These are phyloP conservation scores for Felis catus DNA, from an alignment of 2,113 vertebrate genomes.

Conservation along the genomic window F.catus_Fca126_mat1.0 CM031424.1:80776001-80776500, in stretches of 20 bases:
- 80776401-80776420: neutral
- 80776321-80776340: neutral
- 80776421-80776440: neutral
- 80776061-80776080: neutral
- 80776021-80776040: slow-evolving; percentile 97
- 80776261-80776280: neutral
- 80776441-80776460: neutral
- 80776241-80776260: neutral
- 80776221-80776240: neutral
- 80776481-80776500: fast-evolving
- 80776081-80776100: neutral
- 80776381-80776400: neutral
- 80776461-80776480: neutral
- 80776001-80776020: slow-evolving; percentile 94
- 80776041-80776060: slow-evolving; percentile 94
- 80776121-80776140: neutral
- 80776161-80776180: neutral
- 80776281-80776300: neutral
- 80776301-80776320: neutral
- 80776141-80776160: neutral
- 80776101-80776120: neutral
- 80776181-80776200: neutral
- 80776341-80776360: neutral
- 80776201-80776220: neutral
- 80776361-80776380: neutral